A percentile compares a stretch with the other conserved stretches of the same genome.
Conservation (phyloP, 1,140 invertebrate genomes). For the Antheraea pernyi region DNA sequence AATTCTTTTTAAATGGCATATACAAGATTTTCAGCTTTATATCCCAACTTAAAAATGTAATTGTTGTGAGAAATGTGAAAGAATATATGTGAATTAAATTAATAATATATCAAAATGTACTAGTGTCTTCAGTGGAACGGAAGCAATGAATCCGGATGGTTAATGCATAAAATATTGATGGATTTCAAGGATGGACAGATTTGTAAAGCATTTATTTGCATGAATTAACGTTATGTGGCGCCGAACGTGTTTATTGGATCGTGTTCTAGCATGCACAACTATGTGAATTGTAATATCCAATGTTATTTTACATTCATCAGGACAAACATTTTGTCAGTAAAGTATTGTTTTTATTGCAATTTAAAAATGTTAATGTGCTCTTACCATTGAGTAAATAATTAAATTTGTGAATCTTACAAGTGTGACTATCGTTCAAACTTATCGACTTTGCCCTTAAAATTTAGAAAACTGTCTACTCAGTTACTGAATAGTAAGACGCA, state of each 20-base stretch:
- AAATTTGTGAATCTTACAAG: no score
- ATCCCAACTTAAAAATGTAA: no score
- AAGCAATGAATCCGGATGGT: not conserved
- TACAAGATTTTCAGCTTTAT: no score
- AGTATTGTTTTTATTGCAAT: not conserved
- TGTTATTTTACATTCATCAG: not conserved
- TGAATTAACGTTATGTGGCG: conserved; percentile 1
- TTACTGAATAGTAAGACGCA: not conserved
- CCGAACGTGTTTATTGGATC: conserved; percentile 1
- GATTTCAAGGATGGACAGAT: not conserved
- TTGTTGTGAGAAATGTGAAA: no score
- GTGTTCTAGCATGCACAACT: not conserved
- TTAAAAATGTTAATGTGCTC: no score
- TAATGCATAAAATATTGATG: conserved; percentile 5
- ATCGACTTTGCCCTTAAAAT: not conserved
- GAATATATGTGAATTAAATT: not conserved
- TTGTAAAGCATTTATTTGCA: conserved; percentile 3
- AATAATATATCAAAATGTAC: not conserved
- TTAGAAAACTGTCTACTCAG: not conserved
- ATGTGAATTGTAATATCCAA: not conserved
- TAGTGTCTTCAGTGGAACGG: not conserved
- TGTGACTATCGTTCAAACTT: no score
- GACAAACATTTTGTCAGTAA: no score
- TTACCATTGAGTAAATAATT: no score
- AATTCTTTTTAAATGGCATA: no score